Evolutionary conservation across 2,888 invertebrate species (phyloP).

Genomic region (Drosophila pseudotakahashii): DNA sequence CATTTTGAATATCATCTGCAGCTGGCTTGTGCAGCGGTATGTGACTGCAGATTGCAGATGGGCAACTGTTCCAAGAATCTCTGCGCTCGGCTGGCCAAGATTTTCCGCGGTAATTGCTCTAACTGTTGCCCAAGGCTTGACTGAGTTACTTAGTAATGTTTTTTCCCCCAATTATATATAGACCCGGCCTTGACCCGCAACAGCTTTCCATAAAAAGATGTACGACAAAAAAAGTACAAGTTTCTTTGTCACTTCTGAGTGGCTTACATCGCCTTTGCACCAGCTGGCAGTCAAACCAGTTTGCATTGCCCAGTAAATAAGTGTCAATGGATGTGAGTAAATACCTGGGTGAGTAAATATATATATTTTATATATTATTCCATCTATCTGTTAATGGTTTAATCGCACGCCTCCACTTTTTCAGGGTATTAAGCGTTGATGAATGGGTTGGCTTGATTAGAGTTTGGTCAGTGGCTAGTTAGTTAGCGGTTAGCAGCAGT

Average conservation of each 20-base stretch:
- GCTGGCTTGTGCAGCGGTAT: conserved; percentile 62
- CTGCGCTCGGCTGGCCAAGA: conserved; percentile 34
- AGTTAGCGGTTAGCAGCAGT: conserved; percentile 57
- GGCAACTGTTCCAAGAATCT: conserved; percentile 43
- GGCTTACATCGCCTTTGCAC: conserved; percentile 23
- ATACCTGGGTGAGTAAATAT: conserved; percentile 16
- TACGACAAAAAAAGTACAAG: conserved; percentile 35
- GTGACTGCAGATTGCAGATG: conserved; percentile 47
- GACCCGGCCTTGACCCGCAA: conserved; percentile 64
- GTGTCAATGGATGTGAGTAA: conserved; percentile 15
- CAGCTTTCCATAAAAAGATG: conserved; percentile 43
- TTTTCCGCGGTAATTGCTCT: conserved; percentile 23
- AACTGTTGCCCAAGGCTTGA: conserved; percentile 17
- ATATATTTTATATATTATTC: conserved; percentile 4
- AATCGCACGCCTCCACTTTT: conserved; percentile 33
- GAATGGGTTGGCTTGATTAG: conserved; percentile 55
- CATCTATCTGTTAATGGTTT: conserved; percentile 35
- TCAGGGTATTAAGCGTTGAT: conserved; percentile 37
- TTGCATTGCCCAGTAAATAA: conserved; percentile 17
- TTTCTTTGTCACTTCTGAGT: conserved; percentile 44
- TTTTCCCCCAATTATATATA: conserved; percentile 2
- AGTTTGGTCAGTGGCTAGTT: conserved; percentile 43
- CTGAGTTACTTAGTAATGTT: conserved; percentile 12
- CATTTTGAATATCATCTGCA: conserved; percentile 57
- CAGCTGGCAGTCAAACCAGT: conserved; percentile 48